Base-by-base conservation (phyloP, 2,888 invertebrate genomes). In the Platycheirus albimanus region DNA sequence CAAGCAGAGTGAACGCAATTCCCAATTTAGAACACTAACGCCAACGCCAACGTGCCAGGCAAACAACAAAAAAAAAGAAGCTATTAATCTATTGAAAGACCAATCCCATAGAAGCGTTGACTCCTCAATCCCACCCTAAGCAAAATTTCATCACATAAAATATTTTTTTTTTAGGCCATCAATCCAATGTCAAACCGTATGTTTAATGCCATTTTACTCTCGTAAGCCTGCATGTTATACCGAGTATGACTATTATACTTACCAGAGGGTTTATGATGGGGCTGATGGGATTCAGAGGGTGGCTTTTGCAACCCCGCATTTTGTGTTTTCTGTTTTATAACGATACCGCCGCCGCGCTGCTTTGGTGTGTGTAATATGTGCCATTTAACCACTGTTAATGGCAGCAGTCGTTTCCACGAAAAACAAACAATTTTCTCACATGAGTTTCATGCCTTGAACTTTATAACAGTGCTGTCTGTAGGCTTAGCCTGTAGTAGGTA, bases 341-440 rank as follows among this genome's bases (percentile, higher is more conserved):
- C n/a, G n/a, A n/a, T n/a, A n/a, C n/a, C n/a, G n/a, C n/a, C n/a
- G n/a, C n/a, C n/a, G n/a, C n/a, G n/a, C 17, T 45, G 24, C 38
- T 38, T 64, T 41, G 41, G 47, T 70, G 58, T 75, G 64, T 74
- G 56, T 70, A 38, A 76, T 76, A 33, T 71, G 76, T 43, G 76
- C 66, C 81, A 72, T 71, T 81, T 76, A 72, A 72, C 76, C 67
- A 71, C 56, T 76, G 67, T 67, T 77, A 81, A 81, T 77, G 71
- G 76, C 66, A 67, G 71, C 54, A 81, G 71, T 77, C 76, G 75
- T 76, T 81, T 81, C 61, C 76, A 76, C 71, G 71, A 76, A 76
- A 76, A 81, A 81, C 71, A 81, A n/a, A 72, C 81, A 81, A 81
- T 81, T 81, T 77, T 72, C 81, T 49, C 71, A 49, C 67, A 67